Percentiles rank a stretch among this genome's conserved stretches.
phyloP scores from a whole-genome alignment of 2,888 invertebrate species.

The Beris morrisii region DNA sequence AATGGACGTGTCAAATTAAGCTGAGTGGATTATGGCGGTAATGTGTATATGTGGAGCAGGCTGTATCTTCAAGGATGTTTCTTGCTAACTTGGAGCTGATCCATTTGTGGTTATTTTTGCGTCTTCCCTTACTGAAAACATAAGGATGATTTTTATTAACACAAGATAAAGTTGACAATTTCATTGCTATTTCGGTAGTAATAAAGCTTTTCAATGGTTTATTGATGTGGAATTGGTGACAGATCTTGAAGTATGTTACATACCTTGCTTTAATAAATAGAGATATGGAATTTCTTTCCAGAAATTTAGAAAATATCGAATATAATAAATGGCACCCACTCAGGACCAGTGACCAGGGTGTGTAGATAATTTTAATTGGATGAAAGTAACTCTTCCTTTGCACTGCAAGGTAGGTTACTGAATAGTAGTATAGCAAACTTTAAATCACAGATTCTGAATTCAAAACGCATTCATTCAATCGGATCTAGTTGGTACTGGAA shows the following conservation, averaged over 20 bases:
- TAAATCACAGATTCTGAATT: too few relatives aligned
- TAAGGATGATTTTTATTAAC: slow-evolving; percentile 27
- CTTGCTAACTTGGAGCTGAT: background rate
- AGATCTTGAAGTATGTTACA: background rate
- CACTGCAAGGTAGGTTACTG: too few relatives aligned
- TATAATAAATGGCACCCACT: too few relatives aligned
- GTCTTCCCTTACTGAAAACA: slow-evolving; percentile 1
- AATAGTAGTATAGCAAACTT: too few relatives aligned
- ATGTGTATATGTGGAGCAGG: background rate
- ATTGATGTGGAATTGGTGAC: slow-evolving; percentile 22
- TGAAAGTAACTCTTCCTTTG: too few relatives aligned
- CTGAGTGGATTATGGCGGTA: slow-evolving; percentile 15
- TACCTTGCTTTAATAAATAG: too few relatives aligned
- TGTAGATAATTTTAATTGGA: too few relatives aligned
- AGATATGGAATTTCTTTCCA: too few relatives aligned
- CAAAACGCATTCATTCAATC: too few relatives aligned
- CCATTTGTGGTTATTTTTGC: background rate
- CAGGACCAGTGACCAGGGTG: too few relatives aligned
- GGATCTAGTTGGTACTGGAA: too few relatives aligned
- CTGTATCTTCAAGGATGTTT: background rate
- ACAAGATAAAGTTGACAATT: slow-evolving; percentile 37
- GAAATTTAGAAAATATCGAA: too few relatives aligned
- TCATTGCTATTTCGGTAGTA: slow-evolving; percentile 32
- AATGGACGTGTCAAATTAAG: slow-evolving; percentile 9
- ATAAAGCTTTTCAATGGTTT: slow-evolving; percentile 34